Conservation (phyloP, 1,140 invertebrate species). For the Dolichoris vasculosae region DNA sequence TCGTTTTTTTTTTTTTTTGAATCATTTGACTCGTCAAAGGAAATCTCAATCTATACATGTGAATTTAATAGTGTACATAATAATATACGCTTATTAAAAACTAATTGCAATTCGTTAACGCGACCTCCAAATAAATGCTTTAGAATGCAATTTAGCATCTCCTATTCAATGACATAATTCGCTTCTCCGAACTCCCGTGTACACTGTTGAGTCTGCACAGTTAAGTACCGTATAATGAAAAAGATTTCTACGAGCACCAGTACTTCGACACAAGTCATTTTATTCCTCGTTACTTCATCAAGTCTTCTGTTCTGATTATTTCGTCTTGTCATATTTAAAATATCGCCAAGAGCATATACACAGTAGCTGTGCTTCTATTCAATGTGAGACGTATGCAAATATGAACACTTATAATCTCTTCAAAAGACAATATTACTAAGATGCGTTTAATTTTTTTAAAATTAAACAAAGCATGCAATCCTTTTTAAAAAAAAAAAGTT, state of each 20-base stretch:
- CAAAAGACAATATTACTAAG: neutral
- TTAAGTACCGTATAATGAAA: neutral
- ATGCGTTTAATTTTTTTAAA: too few relatives aligned
- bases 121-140: constrained; percentile 19
- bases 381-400: neutral
- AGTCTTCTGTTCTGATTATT: constrained; percentile 8
- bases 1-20: neutral
- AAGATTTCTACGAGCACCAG: neutral
- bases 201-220: neutral
- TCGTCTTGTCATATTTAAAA: constrained; percentile 4
- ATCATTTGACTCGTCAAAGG: neutral
- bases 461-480: too few relatives aligned
- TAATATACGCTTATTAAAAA: constrained; percentile 39
- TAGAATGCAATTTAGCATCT: constrained; percentile 9
- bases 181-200: constrained; percentile 13
- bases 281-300: constrained; percentile 14
- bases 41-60: constrained; percentile 10
- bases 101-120: constrained; percentile 35
- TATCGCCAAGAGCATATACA: constrained; percentile 2
- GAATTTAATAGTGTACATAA: constrained; percentile 46
- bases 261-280: neutral
- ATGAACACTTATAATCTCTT: neutral
- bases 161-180: constrained; percentile 33
- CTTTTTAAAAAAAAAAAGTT: too few relatives aligned
- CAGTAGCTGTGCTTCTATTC: neutral